Evolutionary conservation across 2,888 invertebrate genomes (phyloP).

Genomic region (Ornithoptera alexandrae): DNA sequence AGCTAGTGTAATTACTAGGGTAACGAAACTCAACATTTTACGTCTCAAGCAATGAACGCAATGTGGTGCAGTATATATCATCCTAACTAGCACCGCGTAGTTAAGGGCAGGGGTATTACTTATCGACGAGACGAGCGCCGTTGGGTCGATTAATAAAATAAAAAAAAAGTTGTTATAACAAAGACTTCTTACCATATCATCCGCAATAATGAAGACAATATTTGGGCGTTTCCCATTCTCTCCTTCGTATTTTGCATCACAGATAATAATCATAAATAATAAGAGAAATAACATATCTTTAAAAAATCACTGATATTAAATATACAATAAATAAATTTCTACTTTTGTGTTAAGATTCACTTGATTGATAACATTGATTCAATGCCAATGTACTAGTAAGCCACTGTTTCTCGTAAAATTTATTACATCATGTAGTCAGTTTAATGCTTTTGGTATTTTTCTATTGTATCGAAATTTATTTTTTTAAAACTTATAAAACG

Average conservation of each 20-base stretch:
- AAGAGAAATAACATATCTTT: neutral
- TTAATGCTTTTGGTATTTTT: neutral
- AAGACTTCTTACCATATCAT: constrained; percentile 85
- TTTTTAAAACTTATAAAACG: neutral
- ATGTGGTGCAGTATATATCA: too few species aligned
- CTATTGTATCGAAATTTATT: neutral
- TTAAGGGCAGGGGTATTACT: too few species aligned
- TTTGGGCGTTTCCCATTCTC: constrained; percentile 71
- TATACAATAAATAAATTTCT: neutral
- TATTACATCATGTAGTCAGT: neutral
- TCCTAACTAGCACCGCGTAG: too few species aligned
- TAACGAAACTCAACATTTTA: too few species aligned
- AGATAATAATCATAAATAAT: constrained; percentile 5
- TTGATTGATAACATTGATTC: neutral
- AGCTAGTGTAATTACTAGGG: too few species aligned
- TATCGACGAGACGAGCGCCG: too few species aligned
- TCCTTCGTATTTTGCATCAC: constrained; percentile 14
- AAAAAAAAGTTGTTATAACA: too few species aligned
- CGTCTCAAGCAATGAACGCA: too few species aligned
- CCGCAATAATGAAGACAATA: constrained; percentile 88
- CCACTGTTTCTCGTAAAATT: neutral
- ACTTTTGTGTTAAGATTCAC: neutral
- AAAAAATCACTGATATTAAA: neutral
- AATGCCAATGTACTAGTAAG: too few species aligned
- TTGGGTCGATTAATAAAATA: too few species aligned